Conservation (phyloP, 2,113 vertebrate genomes). For the Pao palembangensis region DNA sequence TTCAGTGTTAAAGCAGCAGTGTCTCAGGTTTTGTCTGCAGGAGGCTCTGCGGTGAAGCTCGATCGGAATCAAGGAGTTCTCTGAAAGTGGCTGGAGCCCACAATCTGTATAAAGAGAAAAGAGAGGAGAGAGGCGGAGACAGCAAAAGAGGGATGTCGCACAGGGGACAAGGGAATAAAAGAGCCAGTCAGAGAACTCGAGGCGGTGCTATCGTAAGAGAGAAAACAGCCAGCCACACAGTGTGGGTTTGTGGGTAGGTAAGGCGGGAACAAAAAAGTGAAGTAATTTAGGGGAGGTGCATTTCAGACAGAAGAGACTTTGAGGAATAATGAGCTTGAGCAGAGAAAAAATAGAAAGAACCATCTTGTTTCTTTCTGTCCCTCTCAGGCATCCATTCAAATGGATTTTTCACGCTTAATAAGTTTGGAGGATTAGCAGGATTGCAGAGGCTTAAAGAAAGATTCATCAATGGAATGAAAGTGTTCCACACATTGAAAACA, state of each 20-base stretch:
- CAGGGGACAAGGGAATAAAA: slow-evolving; percentile 31
- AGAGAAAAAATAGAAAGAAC: slow-evolving; percentile 53
- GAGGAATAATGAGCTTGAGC: slow-evolving; percentile 61
- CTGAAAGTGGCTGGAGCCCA: slow-evolving; percentile 39
- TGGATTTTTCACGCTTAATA: slow-evolving; percentile 53
- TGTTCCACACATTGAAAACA: slow-evolving; percentile 19
- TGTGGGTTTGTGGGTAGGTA: slow-evolving; percentile 32
- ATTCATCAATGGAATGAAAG: slow-evolving; percentile 32
- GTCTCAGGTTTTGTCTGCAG: slow-evolving; percentile 35
- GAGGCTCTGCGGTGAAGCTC: slow-evolving; percentile 1
- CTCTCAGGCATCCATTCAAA: slow-evolving; percentile 50
- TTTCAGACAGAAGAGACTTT: slow-evolving; percentile 43
- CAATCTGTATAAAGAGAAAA: slow-evolving; percentile 41
- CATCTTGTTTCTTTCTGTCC: slow-evolving; percentile 60
- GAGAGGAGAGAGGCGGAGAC: slow-evolving; percentile 39
- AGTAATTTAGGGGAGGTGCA: slow-evolving; percentile 36
- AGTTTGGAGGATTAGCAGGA: slow-evolving; percentile 41
- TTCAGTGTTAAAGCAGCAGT: slow-evolving; percentile 23
- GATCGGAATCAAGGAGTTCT: slow-evolving; percentile 35
- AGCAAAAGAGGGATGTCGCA: slow-evolving; percentile 30
- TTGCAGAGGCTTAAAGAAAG: slow-evolving; percentile 38
- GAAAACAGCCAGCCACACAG: slow-evolving; percentile 33
- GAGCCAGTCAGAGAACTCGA: slow-evolving; percentile 58
- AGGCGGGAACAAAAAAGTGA: slow-evolving; percentile 38
- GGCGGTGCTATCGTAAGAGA: slow-evolving; percentile 45